Base-by-base conservation (phyloP, 2,113 vertebrate species). In the Eubucco bourcierii region DNA sequence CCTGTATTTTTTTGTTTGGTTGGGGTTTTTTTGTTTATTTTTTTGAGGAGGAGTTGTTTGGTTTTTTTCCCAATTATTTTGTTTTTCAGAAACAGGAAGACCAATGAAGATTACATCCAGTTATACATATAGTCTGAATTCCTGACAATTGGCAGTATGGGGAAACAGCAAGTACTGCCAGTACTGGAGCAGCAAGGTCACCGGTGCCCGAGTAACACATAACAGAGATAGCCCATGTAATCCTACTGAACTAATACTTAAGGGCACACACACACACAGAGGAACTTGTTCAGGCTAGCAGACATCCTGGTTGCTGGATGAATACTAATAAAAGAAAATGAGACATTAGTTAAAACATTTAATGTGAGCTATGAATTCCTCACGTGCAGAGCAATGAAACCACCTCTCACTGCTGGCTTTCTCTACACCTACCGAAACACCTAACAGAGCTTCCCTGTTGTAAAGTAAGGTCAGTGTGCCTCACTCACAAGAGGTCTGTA, bases 161-260 rank as follows among this genome's bases (percentile, higher is more conserved):
- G 84, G 66, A 84, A 82, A 33, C 72, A 92, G 88, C 78, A 81
- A 63, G 86, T 12, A 0, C 70, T 64, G 72, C 63, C 90, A 76
- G 79, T 63, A 60, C 4, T 87, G 65, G 41, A 80, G 76, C 64
- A 67, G 72, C 52, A 80, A 90, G 94, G 93, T 91, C 90, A 91
- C 79, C 19, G 37, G 64, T 84, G 85, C 65, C 84, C 64, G 68
- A 71, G 72, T 58, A 16, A 70, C 71, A 70, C 76, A 58, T 34
- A 92, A 82, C 7, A 74, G 75, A 66, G 79, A 31, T n/a, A 64
- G 53, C 66, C 81, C 66, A 59, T 6, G 41, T 2, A 55, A 79
- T 66, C 67, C 79, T 63, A 46, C 75, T 60, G 84, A 58, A 75
- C 70, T 61, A 72, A 55, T 12, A 29, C 68, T 84, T 34, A 8